phyloP scores from a whole-genome alignment of 1,140 invertebrate genomes.

The Orius insidiosus region DNA sequence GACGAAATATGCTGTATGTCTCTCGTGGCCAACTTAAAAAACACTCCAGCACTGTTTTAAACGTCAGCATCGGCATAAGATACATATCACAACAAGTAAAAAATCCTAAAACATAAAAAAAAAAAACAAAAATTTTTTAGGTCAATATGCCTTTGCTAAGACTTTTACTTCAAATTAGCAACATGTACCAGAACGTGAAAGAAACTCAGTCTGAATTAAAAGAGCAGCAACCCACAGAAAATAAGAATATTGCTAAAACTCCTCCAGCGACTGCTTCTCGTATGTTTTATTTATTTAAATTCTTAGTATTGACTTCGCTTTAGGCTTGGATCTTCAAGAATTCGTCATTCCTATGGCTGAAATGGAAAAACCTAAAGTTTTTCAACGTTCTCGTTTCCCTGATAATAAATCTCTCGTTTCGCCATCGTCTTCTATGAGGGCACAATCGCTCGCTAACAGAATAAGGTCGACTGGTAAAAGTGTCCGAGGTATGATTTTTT shows the following conservation, averaged over 20 bases:
- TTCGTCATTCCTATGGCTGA: constrained; percentile 11
- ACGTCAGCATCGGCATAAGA: constrained; percentile 69
- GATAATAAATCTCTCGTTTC: constrained; percentile 27
- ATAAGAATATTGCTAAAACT: constrained; percentile 15
- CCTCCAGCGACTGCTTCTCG: constrained; percentile 15
- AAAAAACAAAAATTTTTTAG: constrained; percentile 28
- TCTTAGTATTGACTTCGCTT: neutral
- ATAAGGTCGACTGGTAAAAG: constrained; percentile 64
- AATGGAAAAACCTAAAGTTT: constrained; percentile 27
- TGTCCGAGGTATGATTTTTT: constrained; percentile 40
- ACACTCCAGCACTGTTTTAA: constrained; percentile 72
- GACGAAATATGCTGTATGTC: constrained; percentile 66
- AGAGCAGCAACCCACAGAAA: constrained; percentile 36
- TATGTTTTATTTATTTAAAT: constrained; percentile 1
- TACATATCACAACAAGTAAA: constrained; percentile 73
- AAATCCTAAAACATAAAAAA: neutral
- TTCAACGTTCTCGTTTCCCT: constrained; percentile 9
- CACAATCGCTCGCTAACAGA: constrained; percentile 74
- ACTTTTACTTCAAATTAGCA: constrained; percentile 86
- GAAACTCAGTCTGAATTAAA: constrained; percentile 80
- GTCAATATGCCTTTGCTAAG: constrained; percentile 89
- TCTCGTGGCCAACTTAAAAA: constrained; percentile 73
- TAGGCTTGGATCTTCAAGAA: constrained; percentile 15
- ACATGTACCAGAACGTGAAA: constrained; percentile 94
- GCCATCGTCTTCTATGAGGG: constrained; percentile 43